Evolutionary conservation across 2,797 vertebrate genomes (phyloP), one percentile per base, ranked within the genome.

Genomic region (Australoheros facetus): DNA sequence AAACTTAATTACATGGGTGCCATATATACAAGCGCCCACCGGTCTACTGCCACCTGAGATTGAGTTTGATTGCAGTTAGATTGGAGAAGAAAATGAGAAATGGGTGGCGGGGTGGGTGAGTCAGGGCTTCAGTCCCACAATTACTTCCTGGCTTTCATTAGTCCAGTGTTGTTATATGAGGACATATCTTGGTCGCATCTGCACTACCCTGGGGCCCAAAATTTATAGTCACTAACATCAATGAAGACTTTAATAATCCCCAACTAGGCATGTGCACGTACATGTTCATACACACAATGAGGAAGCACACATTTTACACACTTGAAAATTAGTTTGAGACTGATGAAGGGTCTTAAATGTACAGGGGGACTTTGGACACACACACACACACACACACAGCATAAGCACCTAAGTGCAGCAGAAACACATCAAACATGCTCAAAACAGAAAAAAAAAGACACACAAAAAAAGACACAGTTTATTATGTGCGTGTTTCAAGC

Each of bases 1-100:
- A 92, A 93, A 95, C 92, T 93, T 96, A 94, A 96, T 96, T 94
- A 95, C 89, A 91, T 81, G 84, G 87, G 87, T 78, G 80, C 81
- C 87, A 86, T 93, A 93, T 95, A 95, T 94, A 93, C 87, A 85
- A 71, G 82, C 82, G 66, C 91, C 89, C 91, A 88, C 88, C 75
- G 69, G 64, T 75, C 86, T 83, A 48, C 73, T 83, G 90, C 89
- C 94, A 90, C 91, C 84, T 88, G 90, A 94, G 93, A 95, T 90
- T 92, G 85, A 77, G 72, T 69, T 73, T 92, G 89, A 95, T 93
- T 94, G 89, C 80, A 54, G 88, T 87, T 81, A 89, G 92, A 94
- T 88, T 86, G 88, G 85, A 92, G 87, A 84, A 84, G 91, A 90
- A 90, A 92, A 93, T 92, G 92, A 93, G 87, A 91, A 92, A 91